Evolutionary conservation across 2,797 vertebrate genomes (phyloP).

Genomic region (Molossus molossus): DNA sequence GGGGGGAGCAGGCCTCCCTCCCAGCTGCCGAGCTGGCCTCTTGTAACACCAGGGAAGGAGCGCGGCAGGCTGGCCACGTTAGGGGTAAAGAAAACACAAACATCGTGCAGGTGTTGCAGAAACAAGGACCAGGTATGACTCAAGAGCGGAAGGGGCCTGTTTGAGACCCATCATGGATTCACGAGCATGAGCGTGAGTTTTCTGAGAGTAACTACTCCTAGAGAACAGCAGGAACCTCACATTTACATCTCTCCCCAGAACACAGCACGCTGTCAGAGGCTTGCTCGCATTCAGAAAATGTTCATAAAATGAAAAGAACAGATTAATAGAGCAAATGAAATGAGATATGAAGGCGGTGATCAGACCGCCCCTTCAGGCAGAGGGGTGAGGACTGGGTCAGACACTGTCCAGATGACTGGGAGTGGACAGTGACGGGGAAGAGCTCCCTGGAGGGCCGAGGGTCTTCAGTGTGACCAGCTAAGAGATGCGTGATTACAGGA

Average conservation of each 20-base stretch:
- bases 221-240: not conserved
- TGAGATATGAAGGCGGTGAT: too few relatives aligned
- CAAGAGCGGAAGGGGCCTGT: not conserved
- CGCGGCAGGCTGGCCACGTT: not conserved
- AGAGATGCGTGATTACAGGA: not conserved
- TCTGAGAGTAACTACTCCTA: not conserved
- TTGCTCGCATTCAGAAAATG: not conserved
- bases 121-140: not conserved
- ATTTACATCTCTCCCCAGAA: not conserved
- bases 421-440: not conserved
- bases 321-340: not conserved
- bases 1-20: not conserved
- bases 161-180: not conserved
- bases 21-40: not conserved
- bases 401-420: not conserved
- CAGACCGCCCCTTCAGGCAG: not conserved
- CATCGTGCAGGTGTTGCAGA: not conserved
- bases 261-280: not conserved
- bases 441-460: not conserved
- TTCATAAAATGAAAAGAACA: not conserved
- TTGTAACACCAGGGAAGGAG: not conserved
- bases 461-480: not conserved
- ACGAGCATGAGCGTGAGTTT: not conserved
- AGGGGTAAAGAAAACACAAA: not conserved
- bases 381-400: not conserved